Evolutionary conservation across 2,113 vertebrate species (phyloP).

Genomic region (Psophia crepitans): DNA sequence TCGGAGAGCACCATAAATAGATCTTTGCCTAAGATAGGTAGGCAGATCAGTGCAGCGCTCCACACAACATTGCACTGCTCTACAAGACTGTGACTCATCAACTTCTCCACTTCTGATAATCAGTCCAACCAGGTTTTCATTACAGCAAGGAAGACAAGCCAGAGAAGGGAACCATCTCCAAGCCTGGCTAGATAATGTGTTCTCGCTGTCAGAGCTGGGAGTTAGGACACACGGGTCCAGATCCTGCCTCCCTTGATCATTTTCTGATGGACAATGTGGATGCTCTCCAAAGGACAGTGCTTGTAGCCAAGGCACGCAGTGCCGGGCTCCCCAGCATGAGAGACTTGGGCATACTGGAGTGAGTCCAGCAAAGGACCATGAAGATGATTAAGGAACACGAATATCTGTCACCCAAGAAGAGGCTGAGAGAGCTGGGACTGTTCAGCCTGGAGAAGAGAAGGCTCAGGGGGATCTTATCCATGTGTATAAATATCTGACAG

Average conservation of each 20-base stretch:
- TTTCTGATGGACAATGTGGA: background rate
- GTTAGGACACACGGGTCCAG: background rate
- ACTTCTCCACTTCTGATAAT: slow-evolving; percentile 15
- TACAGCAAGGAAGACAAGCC: background rate
- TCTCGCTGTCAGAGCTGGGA: fast-evolving
- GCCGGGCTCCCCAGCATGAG: background rate
- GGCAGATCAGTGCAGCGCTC: slow-evolving; percentile 3
- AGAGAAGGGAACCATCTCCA: background rate
- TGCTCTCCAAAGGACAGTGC: background rate
- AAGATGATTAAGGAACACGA: background rate
- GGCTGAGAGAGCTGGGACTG: background rate
- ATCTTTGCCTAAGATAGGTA: slow-evolving; percentile 27
- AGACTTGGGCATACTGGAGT: background rate
- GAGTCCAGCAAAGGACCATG: background rate
- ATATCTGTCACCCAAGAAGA: background rate
- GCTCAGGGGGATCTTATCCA: background rate
- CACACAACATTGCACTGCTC: slow-evolving; percentile 5
- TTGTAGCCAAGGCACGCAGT: background rate
- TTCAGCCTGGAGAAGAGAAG: background rate
- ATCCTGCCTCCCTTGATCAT: background rate
- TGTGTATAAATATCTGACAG: background rate
- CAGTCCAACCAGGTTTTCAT: background rate
- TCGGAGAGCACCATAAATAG: slow-evolving; percentile 27
- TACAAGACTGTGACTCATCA: slow-evolving; percentile 50
- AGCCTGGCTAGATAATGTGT: background rate